A percentile compares a stretch with the other conserved stretches of the same genome.
Evolutionary conservation across 37 sponge, comb jelly and placozoan genomes (phyloP).

Genomic region (Mnemiopsis leidyi): DNA sequence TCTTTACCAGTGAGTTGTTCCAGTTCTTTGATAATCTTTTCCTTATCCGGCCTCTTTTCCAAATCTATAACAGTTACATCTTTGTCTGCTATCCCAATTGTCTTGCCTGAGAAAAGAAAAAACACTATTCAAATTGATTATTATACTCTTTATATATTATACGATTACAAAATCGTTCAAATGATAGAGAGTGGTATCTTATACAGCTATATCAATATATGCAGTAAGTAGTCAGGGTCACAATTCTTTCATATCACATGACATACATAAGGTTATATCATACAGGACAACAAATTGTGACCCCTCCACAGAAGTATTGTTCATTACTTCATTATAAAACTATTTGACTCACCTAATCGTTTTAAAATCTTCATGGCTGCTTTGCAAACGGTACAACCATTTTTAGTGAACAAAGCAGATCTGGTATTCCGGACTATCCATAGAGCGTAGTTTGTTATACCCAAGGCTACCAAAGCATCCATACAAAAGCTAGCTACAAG

Average conservation of each 20-base stretch:
- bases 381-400: conserved; percentile 15
- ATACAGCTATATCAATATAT: no score
- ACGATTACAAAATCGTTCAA: no score
- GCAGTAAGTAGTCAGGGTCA: no score
- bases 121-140: background rate
- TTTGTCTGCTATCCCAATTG: background rate
- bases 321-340: no score
- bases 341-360: background rate
- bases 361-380: conserved; percentile 1
- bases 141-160: background rate
- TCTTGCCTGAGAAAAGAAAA: background rate
- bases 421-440: background rate
- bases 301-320: no score
- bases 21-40: background rate
- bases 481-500: background rate
- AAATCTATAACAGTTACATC: background rate
- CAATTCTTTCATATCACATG: no score
- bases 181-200: no score
- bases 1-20: background rate
- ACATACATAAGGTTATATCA: no score
- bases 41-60: conserved; percentile 5
- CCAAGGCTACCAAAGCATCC: conserved; percentile 8
- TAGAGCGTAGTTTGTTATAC: conserved; percentile 7
- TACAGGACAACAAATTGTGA: no score
- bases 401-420: background rate